Conservation (phyloP, 1,140 invertebrate species). For the Bombus consobrinus region DNA sequence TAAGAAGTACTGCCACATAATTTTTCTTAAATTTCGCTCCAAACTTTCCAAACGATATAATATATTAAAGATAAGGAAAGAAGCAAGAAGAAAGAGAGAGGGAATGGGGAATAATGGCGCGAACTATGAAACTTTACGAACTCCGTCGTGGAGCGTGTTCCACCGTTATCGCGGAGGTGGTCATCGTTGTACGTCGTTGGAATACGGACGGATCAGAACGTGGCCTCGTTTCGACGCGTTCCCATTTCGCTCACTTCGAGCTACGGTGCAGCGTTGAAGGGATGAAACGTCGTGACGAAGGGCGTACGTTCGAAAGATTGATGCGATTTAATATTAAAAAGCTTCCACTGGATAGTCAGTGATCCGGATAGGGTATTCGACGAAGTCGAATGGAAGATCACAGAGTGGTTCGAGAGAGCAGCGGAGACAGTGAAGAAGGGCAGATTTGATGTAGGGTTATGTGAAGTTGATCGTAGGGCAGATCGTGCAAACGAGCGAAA, state of each 20-base stretch:
- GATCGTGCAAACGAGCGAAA: constrained; percentile 29
- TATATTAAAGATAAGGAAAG: not conserved
- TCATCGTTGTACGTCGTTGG: constrained; percentile 51
- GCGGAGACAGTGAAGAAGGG: constrained; percentile 1
- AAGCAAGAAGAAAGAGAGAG: too few relatives aligned
- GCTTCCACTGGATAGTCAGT: not conserved
- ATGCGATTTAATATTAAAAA: constrained; percentile 58
- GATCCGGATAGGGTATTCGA: constrained; percentile 14
- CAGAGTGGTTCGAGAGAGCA: not conserved
- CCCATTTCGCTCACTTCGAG: constrained; percentile 2
- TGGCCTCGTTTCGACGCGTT: constrained; percentile 23
- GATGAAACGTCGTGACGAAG: not conserved
- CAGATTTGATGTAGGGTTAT: constrained; percentile 50
- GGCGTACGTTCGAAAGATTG: not conserved
- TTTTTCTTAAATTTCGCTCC: too few relatives aligned
- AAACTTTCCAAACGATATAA: too few relatives aligned
- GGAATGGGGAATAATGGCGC: too few relatives aligned
- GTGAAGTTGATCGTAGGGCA: constrained; percentile 51
- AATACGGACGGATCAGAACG: not conserved
- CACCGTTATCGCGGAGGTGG: constrained; percentile 62
- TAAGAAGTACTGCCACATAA: too few relatives aligned
- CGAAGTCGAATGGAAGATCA: constrained; percentile 13
- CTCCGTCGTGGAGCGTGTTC: constrained; percentile 58
- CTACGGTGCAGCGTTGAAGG: not conserved
- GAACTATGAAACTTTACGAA: too few relatives aligned